Conservation (phyloP, 2,797 vertebrate genomes). For the Pitangus sulphuratus region DNA sequence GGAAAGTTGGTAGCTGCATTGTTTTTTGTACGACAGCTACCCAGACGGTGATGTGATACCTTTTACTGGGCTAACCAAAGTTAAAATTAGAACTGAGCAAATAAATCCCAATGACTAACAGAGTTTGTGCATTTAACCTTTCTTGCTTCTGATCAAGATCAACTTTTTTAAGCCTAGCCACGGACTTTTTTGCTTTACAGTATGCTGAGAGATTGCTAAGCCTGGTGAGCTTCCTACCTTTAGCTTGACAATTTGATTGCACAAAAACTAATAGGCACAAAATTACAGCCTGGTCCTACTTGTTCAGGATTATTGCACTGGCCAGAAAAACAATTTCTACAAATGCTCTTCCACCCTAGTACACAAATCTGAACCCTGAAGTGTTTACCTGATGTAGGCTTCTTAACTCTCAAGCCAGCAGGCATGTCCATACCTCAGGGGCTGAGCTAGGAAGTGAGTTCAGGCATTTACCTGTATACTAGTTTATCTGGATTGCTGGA, state of each 20-base stretch:
- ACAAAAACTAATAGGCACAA: neutral
- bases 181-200: neutral
- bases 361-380: neutral
- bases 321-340: neutral
- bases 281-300: neutral
- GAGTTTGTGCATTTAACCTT: constrained; percentile 8
- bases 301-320: neutral
- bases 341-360: neutral
- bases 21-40: constrained; percentile 47
- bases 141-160: constrained; percentile 2
- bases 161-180: neutral
- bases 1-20: constrained; percentile 62
- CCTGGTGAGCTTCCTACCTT: neutral
- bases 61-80: constrained; percentile 55
- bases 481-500: neutral
- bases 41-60: constrained; percentile 58
- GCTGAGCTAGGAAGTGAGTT: neutral
- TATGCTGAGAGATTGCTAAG: neutral
- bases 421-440: neutral
- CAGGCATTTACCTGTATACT: neutral
- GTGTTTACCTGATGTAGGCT: neutral
- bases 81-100: constrained; percentile 63
- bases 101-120: constrained; percentile 47
- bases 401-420: neutral
- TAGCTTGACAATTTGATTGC: neutral